Evolutionary conservation across 2,888 invertebrate genomes (phyloP).

Genomic region (Dascillus cervinus): DNA sequence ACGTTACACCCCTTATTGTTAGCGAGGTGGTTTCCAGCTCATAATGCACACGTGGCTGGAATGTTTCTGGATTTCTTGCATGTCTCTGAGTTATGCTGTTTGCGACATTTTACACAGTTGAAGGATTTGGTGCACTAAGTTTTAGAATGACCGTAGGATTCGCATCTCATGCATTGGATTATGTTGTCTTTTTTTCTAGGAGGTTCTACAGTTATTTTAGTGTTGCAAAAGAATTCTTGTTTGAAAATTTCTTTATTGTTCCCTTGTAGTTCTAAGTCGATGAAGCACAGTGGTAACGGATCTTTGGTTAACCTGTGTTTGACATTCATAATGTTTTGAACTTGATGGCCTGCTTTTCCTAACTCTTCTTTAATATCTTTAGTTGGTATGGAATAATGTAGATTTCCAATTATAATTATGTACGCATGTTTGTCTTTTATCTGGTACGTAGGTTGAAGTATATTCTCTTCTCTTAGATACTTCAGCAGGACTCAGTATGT

Average conservation of each 20-base stretch:
- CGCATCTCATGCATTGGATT: conserved; percentile 7
- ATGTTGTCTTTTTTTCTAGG: conserved; percentile 3
- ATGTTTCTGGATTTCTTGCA: conserved; percentile 2
- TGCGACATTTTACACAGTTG: conserved; percentile 5
- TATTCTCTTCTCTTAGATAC: conserved; percentile 5
- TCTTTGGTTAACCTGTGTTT: conserved; percentile 5
- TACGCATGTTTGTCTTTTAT: conserved; percentile 7
- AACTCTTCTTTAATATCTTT: conserved; percentile 5
- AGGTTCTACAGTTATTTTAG: conserved; percentile 4
- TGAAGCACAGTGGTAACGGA: conserved; percentile 3
- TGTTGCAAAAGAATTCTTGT: conserved; percentile 1
- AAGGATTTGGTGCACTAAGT: conserved; percentile 5
- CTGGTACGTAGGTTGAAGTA: conserved; percentile 8
- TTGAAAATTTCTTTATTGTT: conserved; percentile 8
- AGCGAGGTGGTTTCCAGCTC: conserved; percentile 2
- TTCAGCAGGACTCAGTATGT: conserved; percentile 4
- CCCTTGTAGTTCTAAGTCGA: conserved; percentile 6
- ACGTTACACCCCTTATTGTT: conserved; percentile 5
- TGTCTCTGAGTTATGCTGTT: conserved; percentile 3
- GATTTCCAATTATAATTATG: conserved; percentile 6
- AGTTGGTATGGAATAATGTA: conserved; percentile 8
- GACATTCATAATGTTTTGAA: conserved; percentile 4
- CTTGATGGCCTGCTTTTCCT: conserved; percentile 3
- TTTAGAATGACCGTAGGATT: conserved; percentile 7
- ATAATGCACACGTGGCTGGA: conserved; percentile 5